Evolutionary conservation across 2,113 vertebrate genomes (phyloP).

Genomic region (Solea solea): DNA sequence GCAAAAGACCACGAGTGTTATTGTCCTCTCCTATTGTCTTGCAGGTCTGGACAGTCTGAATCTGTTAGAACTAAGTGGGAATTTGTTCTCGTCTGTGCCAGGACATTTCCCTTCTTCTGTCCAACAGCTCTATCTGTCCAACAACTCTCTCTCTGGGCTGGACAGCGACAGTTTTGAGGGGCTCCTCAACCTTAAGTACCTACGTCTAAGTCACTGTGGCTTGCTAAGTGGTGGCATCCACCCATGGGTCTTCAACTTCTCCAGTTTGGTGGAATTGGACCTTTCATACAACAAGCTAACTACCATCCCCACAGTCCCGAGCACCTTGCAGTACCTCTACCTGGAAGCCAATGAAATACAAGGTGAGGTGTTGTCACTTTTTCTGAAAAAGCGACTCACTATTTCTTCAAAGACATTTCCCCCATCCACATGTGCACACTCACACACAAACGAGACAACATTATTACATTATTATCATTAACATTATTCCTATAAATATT

Average conservation of each 20-base stretch:
- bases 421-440: neutral
- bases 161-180: constrained; percentile 63
- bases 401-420: too few species aligned
- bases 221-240: constrained; percentile 60
- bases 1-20: neutral
- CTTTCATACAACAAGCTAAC: constrained; percentile 82
- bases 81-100: constrained; percentile 74
- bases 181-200: constrained; percentile 68
- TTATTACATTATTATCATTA: too few species aligned
- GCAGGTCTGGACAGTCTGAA: constrained; percentile 72
- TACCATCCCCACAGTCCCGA: constrained; percentile 72
- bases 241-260: constrained; percentile 69
- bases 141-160: constrained; percentile 72
- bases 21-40: constrained; percentile 1
- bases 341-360: constrained; percentile 81
- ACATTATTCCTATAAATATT: too few species aligned
- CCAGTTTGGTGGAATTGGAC: constrained; percentile 82
- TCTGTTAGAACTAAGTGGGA: constrained; percentile 78
- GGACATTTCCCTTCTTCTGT: constrained; percentile 72
- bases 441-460: neutral
- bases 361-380: constrained; percentile 59
- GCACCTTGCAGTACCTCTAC: constrained; percentile 80
- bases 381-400: too few species aligned
- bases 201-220: constrained; percentile 75
- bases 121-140: constrained; percentile 81